These are phyloP conservation scores for Varroa destructor DNA, from an alignment of 1,140 invertebrate genomes.

Conservation along the genomic window DNA sequence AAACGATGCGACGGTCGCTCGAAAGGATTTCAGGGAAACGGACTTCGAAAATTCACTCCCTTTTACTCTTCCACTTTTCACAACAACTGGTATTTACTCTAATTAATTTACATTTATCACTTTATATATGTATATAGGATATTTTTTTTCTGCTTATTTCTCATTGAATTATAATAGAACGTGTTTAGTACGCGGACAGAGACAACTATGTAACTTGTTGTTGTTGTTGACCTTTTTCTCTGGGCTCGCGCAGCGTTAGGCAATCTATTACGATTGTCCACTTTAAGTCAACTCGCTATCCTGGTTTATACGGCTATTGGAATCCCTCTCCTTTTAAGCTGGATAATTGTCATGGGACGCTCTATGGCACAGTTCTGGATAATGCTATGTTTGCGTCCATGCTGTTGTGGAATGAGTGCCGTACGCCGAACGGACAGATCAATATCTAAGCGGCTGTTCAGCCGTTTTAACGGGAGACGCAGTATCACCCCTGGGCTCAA, in stretches of 20 bases:
- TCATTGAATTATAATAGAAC: no score
- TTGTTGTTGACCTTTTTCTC: no score
- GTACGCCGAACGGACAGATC: neutral
- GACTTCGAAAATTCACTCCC: constrained; percentile 20
- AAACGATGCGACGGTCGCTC: neutral
- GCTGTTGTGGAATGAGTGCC: constrained; percentile 10
- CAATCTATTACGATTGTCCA: constrained; percentile 5
- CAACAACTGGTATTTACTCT: neutral
- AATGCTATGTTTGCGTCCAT: constrained; percentile 13
- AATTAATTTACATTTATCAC: no score
- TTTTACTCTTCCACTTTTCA: constrained; percentile 1
- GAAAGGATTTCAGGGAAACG: neutral
- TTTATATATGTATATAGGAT: no score
- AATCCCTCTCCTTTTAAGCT: neutral
- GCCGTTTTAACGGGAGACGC: neutral
- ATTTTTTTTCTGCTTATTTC: no score
- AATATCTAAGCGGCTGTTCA: neutral
- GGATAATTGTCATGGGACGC: constrained; percentile 6
- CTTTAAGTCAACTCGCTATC: neutral
- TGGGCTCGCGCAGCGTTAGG: neutral
- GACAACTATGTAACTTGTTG: no score
- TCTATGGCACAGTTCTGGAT: constrained; percentile 28
- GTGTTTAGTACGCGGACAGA: no score
- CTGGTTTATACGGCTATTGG: constrained; percentile 15
- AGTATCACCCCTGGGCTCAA: constrained; percentile 5